These are phyloP conservation scores for Cryptophagus acutangulus DNA, from an alignment of 2,888 invertebrate species.

Conservation along the genomic window DNA sequence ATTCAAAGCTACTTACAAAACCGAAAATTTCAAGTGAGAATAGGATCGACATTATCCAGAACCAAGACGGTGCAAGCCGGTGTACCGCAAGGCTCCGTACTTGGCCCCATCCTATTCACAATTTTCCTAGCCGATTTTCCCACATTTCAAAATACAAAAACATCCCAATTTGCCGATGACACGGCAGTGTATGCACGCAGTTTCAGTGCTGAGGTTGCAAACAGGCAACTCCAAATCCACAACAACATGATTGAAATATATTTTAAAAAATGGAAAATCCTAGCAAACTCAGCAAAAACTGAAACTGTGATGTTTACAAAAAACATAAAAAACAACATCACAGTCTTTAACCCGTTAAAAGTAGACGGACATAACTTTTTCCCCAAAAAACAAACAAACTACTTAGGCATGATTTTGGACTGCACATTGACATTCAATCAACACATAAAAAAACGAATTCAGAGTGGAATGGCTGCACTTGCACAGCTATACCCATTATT, in stretches of 20 bases:
- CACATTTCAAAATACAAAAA: constrained; percentile 15
- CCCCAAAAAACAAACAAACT: too few relatives aligned
- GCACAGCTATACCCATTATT: too few relatives aligned
- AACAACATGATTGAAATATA: constrained; percentile 11
- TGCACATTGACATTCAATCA: too few relatives aligned
- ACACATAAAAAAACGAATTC: too few relatives aligned
- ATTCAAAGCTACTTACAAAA: neutral
- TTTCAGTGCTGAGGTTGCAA: constrained; percentile 10
- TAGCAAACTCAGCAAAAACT: constrained; percentile 15
- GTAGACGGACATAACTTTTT: too few relatives aligned
- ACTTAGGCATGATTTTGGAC: too few relatives aligned
- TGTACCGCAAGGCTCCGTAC: constrained; percentile 29
- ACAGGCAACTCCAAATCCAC: constrained; percentile 13
- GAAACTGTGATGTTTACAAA: constrained; percentile 1
- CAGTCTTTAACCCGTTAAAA: too few relatives aligned
- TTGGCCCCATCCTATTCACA: constrained; percentile 18
- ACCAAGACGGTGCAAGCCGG: constrained; percentile 26
- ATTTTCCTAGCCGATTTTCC: constrained; percentile 18
- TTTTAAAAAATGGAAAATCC: constrained; percentile 18
- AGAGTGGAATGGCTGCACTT: too few relatives aligned
- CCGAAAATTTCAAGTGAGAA: neutral
- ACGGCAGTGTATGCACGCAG: constrained; percentile 20
- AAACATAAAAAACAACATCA: too few relatives aligned
- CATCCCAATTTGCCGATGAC: constrained; percentile 21
- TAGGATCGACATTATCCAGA: constrained; percentile 12